Evolutionary conservation across 2,797 vertebrate genomes (phyloP).

Genomic region (Siniperca undulata): DNA sequence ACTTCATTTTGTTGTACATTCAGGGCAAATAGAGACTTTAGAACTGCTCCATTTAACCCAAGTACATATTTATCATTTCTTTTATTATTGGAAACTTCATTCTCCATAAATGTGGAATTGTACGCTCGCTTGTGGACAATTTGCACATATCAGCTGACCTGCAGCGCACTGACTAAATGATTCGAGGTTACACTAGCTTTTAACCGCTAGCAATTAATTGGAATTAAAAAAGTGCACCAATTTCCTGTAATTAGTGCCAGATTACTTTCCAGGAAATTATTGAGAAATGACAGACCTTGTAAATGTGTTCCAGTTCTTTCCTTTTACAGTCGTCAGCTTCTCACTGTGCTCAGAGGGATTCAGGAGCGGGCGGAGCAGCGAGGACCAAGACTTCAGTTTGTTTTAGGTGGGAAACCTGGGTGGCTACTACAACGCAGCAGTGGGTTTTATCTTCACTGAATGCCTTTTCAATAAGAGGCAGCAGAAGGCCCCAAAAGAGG

Average conservation of each 20-base stretch:
- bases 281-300: background rate
- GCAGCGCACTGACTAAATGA: background rate
- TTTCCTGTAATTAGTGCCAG: background rate
- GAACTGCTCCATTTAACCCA: background rate
- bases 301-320: background rate
- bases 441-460: background rate
- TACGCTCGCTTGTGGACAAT: background rate
- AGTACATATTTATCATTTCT: background rate
- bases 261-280: background rate
- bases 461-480: background rate
- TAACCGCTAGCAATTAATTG: background rate
- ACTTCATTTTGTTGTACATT: background rate
- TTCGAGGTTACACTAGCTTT: background rate
- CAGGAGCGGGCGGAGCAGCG: background rate
- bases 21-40: background rate
- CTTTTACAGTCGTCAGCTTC: background rate
- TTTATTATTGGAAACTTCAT: background rate
- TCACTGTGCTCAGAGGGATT: background rate
- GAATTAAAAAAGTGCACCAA: background rate
- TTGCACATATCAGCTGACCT: background rate
- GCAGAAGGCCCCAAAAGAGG: constrained; percentile 1
- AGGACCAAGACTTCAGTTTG: background rate
- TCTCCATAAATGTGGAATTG: background rate
- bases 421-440: background rate
- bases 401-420: background rate